Conservation (phyloP, 2,113 vertebrate species). For the Plecotus auritus region DNA sequence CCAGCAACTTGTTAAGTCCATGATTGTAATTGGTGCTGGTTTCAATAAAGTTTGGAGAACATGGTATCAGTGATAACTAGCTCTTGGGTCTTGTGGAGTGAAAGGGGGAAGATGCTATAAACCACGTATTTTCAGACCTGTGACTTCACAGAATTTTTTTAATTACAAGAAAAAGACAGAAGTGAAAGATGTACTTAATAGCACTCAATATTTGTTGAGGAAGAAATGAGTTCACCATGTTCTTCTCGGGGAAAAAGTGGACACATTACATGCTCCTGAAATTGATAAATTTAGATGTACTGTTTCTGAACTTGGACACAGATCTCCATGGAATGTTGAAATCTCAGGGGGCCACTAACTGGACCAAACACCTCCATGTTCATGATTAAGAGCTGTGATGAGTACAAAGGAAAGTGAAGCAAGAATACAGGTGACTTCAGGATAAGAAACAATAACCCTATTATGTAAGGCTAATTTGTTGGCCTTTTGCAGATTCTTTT, state of each 20-base stretch:
- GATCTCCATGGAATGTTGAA: background rate
- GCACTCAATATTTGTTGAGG: background rate
- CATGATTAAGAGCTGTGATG: background rate
- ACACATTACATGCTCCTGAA: conserved; percentile 32
- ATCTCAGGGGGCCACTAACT: background rate
- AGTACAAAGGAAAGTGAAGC: background rate
- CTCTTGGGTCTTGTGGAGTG: background rate
- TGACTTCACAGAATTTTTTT: conserved; percentile 7
- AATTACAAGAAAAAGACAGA: background rate
- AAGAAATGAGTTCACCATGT: conserved; percentile 25
- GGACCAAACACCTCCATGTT: background rate
- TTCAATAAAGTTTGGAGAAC: background rate
- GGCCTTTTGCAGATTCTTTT: background rate
- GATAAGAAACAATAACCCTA: background rate
- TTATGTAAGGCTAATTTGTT: background rate
- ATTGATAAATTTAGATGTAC: conserved; percentile 24
- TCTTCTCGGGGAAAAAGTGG: conserved; percentile 14
- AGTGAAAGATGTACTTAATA: background rate
- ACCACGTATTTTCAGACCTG: conserved; percentile 12
- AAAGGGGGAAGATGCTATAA: background rate
- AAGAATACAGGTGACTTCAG: background rate
- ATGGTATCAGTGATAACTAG: background rate
- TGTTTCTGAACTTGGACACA: conserved; percentile 33
- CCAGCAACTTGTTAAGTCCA: background rate
- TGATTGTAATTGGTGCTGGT: background rate